Evolutionary conservation across 1,140 invertebrate genomes (phyloP), one percentile per base, ranked within the genome.

Genomic region (Heliconius hewitsoni): DNA sequence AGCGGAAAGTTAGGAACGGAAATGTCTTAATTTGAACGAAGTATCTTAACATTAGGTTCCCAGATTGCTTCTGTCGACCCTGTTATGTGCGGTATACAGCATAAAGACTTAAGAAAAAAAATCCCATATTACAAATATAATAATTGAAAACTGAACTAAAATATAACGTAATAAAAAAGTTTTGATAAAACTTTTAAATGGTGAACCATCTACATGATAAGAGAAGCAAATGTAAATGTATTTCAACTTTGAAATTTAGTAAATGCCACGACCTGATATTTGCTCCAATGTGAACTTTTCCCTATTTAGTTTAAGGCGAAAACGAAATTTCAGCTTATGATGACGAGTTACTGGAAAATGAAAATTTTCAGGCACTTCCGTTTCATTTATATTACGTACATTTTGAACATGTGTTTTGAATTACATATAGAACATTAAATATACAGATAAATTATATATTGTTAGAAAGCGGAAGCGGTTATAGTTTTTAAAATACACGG

Each of bases 221-320:
- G 23, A 66, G n/a, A 66, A 13, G 23, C 23, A 66, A 66, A 66
- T 16, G 57, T 66, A 66, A 23, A 30, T 66, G 57, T 66, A 66
- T 66, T 66, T 66, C 57, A 66, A 66, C 57, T 39, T 19, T n/a
- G 71, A 71, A 71, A 39, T 71, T 71, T 34, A 71, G 70, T 77
- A 71, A 77, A 77, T 71, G n/a, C 46, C 46, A 30, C 34, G 27
- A 77, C 16, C 76, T 71, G 66, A 72, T 77, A 72, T 77, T 76
- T 71, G 74, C 74, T 72, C 70, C 70, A 37, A 72, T 71, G 18
- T 77, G 76, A 77, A 77, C 76, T 77, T 77, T 77, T 77, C 46
- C 70, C 23, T 71, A 77, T 77, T 77, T 77, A 77, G 76, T 77
- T 77, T 77, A 77, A 77, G 76, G 76, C 70, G 76, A 77, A 77